Evolutionary conservation across 2,888 invertebrate species (phyloP).

Genomic region (Napeogenes sylphis): DNA sequence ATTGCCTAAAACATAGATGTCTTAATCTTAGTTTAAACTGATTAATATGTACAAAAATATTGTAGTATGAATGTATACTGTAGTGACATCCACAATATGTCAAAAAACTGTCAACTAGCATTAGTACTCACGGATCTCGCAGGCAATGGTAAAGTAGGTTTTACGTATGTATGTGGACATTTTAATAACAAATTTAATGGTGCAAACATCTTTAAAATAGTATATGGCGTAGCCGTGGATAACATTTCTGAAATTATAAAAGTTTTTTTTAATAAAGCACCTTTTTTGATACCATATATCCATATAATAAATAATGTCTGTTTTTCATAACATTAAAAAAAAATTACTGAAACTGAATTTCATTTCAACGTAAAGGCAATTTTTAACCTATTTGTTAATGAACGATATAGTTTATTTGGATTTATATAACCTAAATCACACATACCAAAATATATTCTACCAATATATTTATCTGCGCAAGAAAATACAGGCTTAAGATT

Average conservation of each 20-base stretch:
- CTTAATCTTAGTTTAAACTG: background rate
- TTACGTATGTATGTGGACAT: slow-evolving; percentile 58
- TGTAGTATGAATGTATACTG: background rate
- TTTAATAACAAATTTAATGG: slow-evolving; percentile 54
- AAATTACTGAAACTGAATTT: background rate
- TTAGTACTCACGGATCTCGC: slow-evolving; percentile 50
- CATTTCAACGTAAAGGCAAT: background rate
- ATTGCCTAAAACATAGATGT: slow-evolving; percentile 43
- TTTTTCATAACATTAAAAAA: background rate
- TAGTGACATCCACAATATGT: background rate
- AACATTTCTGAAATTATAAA: slow-evolving; percentile 43
- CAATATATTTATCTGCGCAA: slow-evolving; percentile 47
- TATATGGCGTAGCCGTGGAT: slow-evolving; percentile 46
- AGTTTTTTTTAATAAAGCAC: background rate
- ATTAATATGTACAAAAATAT: background rate
- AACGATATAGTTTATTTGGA: too few species aligned
- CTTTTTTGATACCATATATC: too few species aligned
- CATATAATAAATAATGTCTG: background rate
- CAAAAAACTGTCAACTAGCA: too few species aligned
- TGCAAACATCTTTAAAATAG: slow-evolving; percentile 57
- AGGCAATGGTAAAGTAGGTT: slow-evolving; percentile 59
- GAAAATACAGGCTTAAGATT: slow-evolving; percentile 51
- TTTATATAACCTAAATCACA: background rate
- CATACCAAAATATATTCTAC: slow-evolving; percentile 57
- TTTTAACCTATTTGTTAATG: background rate